These are phyloP conservation scores for Pelobates cultripes DNA, from an alignment of 2,797 vertebrate species.

Conservation along the genomic window DNA sequence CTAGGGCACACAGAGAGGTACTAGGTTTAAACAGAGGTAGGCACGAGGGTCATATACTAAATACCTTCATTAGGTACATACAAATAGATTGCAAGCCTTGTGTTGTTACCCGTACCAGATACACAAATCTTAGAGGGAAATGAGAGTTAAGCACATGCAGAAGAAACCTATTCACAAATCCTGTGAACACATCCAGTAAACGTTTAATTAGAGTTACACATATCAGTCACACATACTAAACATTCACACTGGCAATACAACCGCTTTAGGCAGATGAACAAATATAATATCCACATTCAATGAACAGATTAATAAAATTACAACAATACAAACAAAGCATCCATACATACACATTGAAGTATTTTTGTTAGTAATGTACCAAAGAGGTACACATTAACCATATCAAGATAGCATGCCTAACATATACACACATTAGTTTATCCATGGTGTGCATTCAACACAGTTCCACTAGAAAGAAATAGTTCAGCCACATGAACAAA, in stretches of 20 bases:
- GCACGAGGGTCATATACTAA: background rate
- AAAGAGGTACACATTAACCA: too few species aligned
- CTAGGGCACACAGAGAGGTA: background rate
- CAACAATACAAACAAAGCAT: too few species aligned
- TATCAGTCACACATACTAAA: background rate
- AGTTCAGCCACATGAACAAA: background rate
- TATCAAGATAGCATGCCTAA: too few species aligned
- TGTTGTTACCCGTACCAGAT: background rate
- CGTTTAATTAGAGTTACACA: background rate
- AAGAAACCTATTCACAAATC: background rate
- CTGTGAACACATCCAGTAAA: background rate
- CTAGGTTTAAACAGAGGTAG: background rate
- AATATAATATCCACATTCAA: too few species aligned
- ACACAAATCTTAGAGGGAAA: background rate
- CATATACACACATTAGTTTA: background rate
- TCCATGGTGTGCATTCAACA: background rate
- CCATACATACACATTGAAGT: too few species aligned
- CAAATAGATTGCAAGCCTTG: too few species aligned
- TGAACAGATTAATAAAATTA: too few species aligned
- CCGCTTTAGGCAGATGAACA: too few species aligned
- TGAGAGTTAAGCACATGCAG: background rate
- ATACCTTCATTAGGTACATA: background rate
- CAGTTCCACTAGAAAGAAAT: too few species aligned
- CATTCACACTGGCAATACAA: background rate
- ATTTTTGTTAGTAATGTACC: too few species aligned